These are phyloP conservation scores for Polyergus mexicanus DNA, from an alignment of 1,140 invertebrate genomes.

Conservation along the genomic window DNA sequence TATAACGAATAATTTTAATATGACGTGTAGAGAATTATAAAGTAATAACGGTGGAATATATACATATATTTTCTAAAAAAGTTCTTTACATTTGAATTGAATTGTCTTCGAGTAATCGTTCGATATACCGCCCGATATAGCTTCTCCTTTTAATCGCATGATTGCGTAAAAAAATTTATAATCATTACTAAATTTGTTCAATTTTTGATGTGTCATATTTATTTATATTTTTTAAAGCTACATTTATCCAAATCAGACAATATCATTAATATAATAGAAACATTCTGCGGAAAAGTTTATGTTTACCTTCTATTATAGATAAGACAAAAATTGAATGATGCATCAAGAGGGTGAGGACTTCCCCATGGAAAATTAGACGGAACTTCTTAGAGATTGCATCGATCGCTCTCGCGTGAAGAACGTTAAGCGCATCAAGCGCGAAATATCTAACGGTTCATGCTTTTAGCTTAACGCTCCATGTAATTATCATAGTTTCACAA, in stretches of 20 bases:
- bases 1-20: not conserved
- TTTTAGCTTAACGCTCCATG: slow-evolving; percentile 37
- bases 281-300: slow-evolving; percentile 8
- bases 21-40: not conserved
- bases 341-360: slow-evolving; percentile 35
- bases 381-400: slow-evolving; percentile 44
- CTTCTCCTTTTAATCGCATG: not conserved
- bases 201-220: not conserved
- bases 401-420: slow-evolving; percentile 25
- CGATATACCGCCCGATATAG: not conserved
- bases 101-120: not conserved
- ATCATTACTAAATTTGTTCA: slow-evolving; percentile 7
- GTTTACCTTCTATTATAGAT: slow-evolving; percentile 50
- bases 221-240: not conserved
- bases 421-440: slow-evolving; percentile 47
- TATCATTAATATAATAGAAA: not conserved
- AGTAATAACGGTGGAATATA: not conserved
- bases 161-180: not conserved
- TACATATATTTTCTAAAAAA: not conserved
- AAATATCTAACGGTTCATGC: slow-evolving; percentile 55
- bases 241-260: not conserved
- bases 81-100: not conserved
- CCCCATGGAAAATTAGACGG: slow-evolving; percentile 32
- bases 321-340: slow-evolving; percentile 56
- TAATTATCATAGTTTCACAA: slow-evolving; percentile 64